These are phyloP conservation scores for Gastrophryne carolinensis DNA, from an alignment of 2,797 vertebrate species.

Conservation along the genomic window DNA sequence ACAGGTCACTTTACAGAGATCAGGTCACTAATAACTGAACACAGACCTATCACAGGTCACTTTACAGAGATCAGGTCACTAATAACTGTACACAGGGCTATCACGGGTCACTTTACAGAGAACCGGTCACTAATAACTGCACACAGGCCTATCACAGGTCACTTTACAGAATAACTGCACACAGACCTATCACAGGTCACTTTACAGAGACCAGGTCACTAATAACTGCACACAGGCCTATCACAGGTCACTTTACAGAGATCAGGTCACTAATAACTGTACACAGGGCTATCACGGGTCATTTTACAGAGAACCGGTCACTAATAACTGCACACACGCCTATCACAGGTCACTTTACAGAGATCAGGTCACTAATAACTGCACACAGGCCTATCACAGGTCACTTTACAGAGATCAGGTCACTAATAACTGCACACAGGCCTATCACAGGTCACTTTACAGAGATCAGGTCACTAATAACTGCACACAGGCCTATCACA, in stretches of 20 bases:
- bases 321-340: not conserved
- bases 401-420: not conserved
- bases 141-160: too few species aligned
- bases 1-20: not conserved
- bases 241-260: not conserved
- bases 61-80: too few species aligned
- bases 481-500: too few species aligned
- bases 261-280: not conserved
- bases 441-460: not conserved
- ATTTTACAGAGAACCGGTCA: not conserved
- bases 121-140: too few species aligned
- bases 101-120: too few species aligned
- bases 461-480: not conserved
- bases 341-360: too few species aligned
- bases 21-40: not conserved
- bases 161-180: not conserved
- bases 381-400: not conserved
- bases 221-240: not conserved
- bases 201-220: not conserved
- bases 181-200: too few species aligned
- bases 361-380: not conserved
- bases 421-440: not conserved
- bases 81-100: too few species aligned
- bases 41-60: too few species aligned
- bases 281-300: not conserved